Conservation (phyloP, 2,888 invertebrate species). For the Pristionchus japonicus region DNA sequence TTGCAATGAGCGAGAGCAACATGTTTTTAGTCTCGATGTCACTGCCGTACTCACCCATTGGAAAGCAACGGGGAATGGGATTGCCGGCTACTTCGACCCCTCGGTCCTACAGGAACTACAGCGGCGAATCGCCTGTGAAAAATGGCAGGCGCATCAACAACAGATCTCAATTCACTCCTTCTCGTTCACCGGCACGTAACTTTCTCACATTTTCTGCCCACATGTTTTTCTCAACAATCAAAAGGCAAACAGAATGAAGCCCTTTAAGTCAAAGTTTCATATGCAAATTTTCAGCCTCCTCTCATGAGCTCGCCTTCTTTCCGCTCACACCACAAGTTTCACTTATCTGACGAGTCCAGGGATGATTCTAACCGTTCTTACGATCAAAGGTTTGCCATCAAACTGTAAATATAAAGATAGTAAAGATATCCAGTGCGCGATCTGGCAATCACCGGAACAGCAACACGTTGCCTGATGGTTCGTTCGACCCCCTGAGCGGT, state of each 20-base stretch:
- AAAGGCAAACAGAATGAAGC: no score
- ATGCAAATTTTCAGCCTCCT: background rate
- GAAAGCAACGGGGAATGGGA: background rate
- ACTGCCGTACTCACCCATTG: conserved; percentile 22
- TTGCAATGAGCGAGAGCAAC: background rate
- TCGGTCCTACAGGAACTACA: background rate
- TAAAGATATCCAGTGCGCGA: background rate
- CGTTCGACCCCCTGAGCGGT: conserved; percentile 24
- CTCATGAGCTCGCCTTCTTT: background rate
- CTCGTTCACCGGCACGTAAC: conserved; percentile 27
- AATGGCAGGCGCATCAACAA: background rate
- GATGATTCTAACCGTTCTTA: conserved; percentile 44
- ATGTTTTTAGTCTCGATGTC: background rate
- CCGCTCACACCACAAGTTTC: background rate
- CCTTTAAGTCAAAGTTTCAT: no score
- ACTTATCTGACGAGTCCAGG: conserved; percentile 23
- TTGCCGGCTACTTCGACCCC: conserved; percentile 9
- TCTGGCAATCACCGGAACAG: background rate
- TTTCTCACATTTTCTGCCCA: no score
- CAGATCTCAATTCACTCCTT: conserved; percentile 33
- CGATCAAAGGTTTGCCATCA: background rate
- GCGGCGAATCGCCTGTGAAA: background rate
- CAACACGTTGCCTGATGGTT: background rate
- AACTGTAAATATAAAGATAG: background rate
- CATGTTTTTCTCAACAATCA: no score